Evolutionary conservation across 2,888 invertebrate species (phyloP), one percentile per base, ranked within the genome.

Genomic region (Pristionchus fissidentatus): DNA sequence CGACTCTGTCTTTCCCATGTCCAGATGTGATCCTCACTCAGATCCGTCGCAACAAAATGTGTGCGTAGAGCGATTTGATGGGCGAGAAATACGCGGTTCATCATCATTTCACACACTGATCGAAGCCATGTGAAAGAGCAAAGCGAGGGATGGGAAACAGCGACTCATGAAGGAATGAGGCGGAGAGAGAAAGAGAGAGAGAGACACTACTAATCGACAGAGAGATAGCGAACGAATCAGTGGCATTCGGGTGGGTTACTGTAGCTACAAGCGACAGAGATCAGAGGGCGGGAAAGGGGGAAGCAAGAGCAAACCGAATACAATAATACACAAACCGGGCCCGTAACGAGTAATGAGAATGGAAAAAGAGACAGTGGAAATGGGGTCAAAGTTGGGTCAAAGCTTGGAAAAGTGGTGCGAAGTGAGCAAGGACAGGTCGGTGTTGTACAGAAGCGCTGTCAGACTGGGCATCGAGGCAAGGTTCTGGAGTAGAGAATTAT

Each of bases 261-360:
- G 62, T n/a, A 62, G 13, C 13, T 4, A 62, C 26, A 62, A 77
- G 75, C 46, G 75, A 77, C 29, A 77, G 75, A 77, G 75, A 77
- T 77, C 75, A 49, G 46, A 0, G 49, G 49, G 19, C n/a, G n/a
- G n/a, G 49, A 49, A 22, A 49, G 49, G 35, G 49, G 49, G 5
- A 46, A 49, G 75, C 46, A 77, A 77, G 75, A 26, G 29, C 49
- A 26, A 46, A 77, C 49, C 46, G 75, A 46, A 32, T 13, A 7
- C 32, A 49, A 49, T 13, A 19, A 19, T 10, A 3, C 4, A 29
- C n/a, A 19, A 46, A 22, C 26, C 43, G 32, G 5, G 8, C 75
- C 46, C 75, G 75, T 49, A 77, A 15, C 5, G 73, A 22, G n/a
- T 26, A 29, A 73, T 46, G 43, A 35, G 38, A 46, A 43, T 62